Base-by-base conservation (phyloP, 2,797 vertebrate species). In the Chelonia mydas region DNA sequence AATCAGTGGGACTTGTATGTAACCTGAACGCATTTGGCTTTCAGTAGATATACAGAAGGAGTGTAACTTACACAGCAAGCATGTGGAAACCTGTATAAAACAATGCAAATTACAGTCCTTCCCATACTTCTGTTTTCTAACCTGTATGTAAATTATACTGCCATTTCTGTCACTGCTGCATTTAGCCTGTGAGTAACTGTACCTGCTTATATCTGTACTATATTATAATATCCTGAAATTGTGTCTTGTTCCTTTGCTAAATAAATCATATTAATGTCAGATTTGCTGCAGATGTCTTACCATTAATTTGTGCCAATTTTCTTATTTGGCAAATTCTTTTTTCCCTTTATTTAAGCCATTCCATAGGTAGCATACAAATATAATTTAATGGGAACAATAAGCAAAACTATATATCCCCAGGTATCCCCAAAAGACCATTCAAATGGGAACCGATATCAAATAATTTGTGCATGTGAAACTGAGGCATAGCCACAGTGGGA, bases 101-200 rank as follows among this genome's bases (percentile, higher is more conserved):
- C 12, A 2, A 6, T 74, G 31, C 76, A 96, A 92, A 93, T 16
- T 37, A 78, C 86, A 93, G 89, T 19, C 8, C 84, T 82, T 82
- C 78, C 33, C 19, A 80, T 13, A 13, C 84, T 95, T 9, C 68
- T 81, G n/a, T 85, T 89, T 79, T 86, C 41, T 93, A 93, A 86
- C 2, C 28, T 84, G 86, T 1, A 33, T 16, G 25, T 2, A 94
- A 92, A 92, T 86, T 61, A 81, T 84, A 87, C 10, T 93, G 47
- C 23, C 8, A 28, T 47, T 49, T 72, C 16, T 72, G 37, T 72
- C 21, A 41, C 68, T 72, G 68, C 21, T 68, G n/a, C 65, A 76
- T 47, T 47, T 77, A 49, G 45, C 45, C 47, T 28, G 15, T 25
- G 72, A 27, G 41, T 77, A 27, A 77, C 27, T 28, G 27, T 77